Evolutionary conservation across 2,888 invertebrate species (phyloP), one percentile per base, ranked within the genome.

Genomic region (Epicampocera succincta): DNA sequence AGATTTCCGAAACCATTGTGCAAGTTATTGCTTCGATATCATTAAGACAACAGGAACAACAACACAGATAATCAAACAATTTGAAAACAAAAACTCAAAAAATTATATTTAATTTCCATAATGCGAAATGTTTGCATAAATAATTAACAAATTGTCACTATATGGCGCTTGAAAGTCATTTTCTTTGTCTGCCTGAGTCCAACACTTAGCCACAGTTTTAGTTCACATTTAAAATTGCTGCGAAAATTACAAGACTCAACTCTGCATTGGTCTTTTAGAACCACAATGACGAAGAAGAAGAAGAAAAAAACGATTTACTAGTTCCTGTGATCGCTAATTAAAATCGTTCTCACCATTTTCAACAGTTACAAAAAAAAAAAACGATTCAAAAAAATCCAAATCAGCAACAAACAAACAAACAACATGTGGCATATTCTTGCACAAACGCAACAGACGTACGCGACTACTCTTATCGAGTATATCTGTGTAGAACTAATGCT

Each of bases 301-400:
- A 25, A 65, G 17, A 52, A 75, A 48, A 50, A 40, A 68, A 58
- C 29, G 33, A 52, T 76, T 74, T 77, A 74, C 78, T 82, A 78
- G 82, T 83, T 83, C 76, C 72, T 80, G 80, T 80, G 80, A 83
- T 83, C 79, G 76, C 83, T 83, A 83, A 83, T 83, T 83, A 83
- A 83, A 80, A 80, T 80, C 80, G 72, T 83, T 83, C 83, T 83
- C 83, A 83, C 83, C 83, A 83, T 83, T 83, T 83, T 76, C 68
- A 63, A 68, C 52, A 65, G 65, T 50, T 44, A 66, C 40, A 44
- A 71, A 46, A 61, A 63, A 54, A 52, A 44, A 29, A 50, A 33
- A 33, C 3, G 33, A 25, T 25, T 25, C 5, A 25, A 33, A 33
- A 33, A 61, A 76, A 54, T 40, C 11, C 48, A 58, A 65, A 72